Evolutionary conservation across 2,888 invertebrate species (phyloP).

Genomic region (Omphaloscelis lunosa): DNA sequence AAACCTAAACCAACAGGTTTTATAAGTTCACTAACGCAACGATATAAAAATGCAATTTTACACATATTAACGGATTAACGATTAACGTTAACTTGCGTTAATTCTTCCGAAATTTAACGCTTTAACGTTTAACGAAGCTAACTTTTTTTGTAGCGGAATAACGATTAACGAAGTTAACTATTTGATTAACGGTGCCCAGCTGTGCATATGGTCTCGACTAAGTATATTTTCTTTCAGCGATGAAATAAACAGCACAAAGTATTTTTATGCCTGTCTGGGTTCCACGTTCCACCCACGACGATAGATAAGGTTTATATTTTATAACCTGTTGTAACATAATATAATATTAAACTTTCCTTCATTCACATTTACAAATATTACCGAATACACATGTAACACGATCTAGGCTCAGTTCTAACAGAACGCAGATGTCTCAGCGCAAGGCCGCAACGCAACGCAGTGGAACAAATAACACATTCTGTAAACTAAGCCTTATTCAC

Average conservation of each 20-base stretch:
- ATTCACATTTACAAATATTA: not conserved
- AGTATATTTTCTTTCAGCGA: not conserved
- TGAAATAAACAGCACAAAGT: not conserved
- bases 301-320: not conserved
- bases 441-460: slow-evolving; percentile 27
- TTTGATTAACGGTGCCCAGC: too few relatives aligned
- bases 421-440: not conserved
- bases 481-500: slow-evolving; percentile 3
- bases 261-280: not conserved
- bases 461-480: slow-evolving; percentile 19
- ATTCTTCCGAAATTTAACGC: too few relatives aligned
- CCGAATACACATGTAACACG: slow-evolving; percentile 15
- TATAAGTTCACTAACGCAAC: too few relatives aligned
- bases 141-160: too few relatives aligned
- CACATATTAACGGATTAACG: too few relatives aligned
- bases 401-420: slow-evolving; percentile 11
- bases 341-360: not conserved
- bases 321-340: not conserved
- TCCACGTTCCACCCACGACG: too few relatives aligned
- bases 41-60: too few relatives aligned
- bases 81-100: too few relatives aligned
- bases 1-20: too few relatives aligned
- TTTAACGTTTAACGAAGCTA: too few relatives aligned
- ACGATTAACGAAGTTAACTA: too few relatives aligned
- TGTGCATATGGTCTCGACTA: too few relatives aligned